Base-by-base conservation (phyloP, 1,140 invertebrate genomes). In the Neomicropteryx cornuta region DNA sequence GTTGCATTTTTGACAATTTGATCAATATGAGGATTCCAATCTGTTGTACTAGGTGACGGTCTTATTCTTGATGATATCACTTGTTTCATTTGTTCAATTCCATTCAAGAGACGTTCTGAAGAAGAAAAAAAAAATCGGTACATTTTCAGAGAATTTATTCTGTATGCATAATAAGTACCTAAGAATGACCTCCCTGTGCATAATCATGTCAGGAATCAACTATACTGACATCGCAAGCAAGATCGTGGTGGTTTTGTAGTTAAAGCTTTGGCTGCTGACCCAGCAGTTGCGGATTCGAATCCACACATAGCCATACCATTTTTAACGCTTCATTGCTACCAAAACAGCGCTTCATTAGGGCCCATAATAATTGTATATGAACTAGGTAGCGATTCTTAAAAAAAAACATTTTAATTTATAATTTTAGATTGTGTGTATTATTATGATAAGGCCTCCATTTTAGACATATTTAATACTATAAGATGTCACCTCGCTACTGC, bases 71-170 rank as follows among this genome's bases (percentile, higher is more conserved):
- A 57, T 24, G 69, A 67, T 30, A 86, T 53, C 20, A 74, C 58
- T 43, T 77, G 72, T 53, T 82, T 81, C 14, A 75, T 60, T 50
- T 83, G 79, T 10, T 58, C 46, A 49, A 86, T 82, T 36, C 76
- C 76, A 37, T 73, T 68, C 36, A 84, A 70, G 20, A 84, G 61
- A 39, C 74, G 69, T 56, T 69, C 81, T 85, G 41, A 16, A 72
- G 70, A 49, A 49, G 51, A 43, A 43, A 50, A 45, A 45, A 32
- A 23, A 42, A 22, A 39, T 8, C 3, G 6, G 16, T 6, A 11
- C 8, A 8, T 27, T 8, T 27, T 8, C 23, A 27, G 8, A 8
- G 23, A 8, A 8, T 8, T 8, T 27, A 13, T 8, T 27, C 8
- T 27, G 8, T 8, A 27, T 13, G 13, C 23, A 13, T 27, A 8